Evolutionary conservation across 2,797 vertebrate genomes (phyloP).

Genomic region (Macropodus opercularis): DNA sequence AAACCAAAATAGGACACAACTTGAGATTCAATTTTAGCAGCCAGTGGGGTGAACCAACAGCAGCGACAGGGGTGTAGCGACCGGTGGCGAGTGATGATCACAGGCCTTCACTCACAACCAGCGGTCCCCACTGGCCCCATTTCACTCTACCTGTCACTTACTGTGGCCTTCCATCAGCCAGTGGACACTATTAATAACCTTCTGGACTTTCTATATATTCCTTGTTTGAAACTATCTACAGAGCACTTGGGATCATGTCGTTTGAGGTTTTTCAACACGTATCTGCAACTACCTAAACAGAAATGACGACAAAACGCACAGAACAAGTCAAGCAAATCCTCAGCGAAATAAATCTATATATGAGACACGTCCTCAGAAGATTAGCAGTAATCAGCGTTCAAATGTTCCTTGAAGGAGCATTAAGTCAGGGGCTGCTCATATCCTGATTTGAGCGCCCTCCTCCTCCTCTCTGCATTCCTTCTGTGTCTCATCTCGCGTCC

Average conservation of each 20-base stretch:
- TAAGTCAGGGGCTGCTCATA: conserved; percentile 55
- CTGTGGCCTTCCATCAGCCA: conserved; percentile 44
- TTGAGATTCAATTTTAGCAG: conserved; percentile 83
- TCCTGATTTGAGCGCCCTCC: conserved; percentile 64
- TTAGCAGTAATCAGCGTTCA: conserved; percentile 68
- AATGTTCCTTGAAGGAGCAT: conserved; percentile 65
- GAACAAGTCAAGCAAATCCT: conserved; percentile 47
- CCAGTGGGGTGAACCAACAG: conserved; percentile 56
- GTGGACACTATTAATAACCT: conserved; percentile 57
- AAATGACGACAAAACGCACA: conserved; percentile 40
- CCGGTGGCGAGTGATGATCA: conserved; percentile 73
- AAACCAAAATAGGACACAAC: conserved; percentile 80
- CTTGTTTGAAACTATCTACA: conserved; percentile 46
- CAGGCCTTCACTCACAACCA: conserved; percentile 69
- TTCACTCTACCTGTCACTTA: conserved; percentile 73
- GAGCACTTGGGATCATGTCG: conserved; percentile 21
- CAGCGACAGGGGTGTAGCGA: conserved; percentile 60
- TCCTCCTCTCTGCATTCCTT: conserved; percentile 60
- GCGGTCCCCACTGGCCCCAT: conserved; percentile 59
- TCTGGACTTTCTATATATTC: conserved; percentile 32
- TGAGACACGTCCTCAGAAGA: conserved; percentile 56
- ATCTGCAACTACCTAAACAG: conserved; percentile 33
- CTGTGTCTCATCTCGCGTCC: conserved; percentile 64
- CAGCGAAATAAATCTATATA: conserved; percentile 49
- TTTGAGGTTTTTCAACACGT: conserved; percentile 13